Evolutionary conservation across 1,140 invertebrate species (phyloP).

Genomic region (Cyclargus thomasi): DNA sequence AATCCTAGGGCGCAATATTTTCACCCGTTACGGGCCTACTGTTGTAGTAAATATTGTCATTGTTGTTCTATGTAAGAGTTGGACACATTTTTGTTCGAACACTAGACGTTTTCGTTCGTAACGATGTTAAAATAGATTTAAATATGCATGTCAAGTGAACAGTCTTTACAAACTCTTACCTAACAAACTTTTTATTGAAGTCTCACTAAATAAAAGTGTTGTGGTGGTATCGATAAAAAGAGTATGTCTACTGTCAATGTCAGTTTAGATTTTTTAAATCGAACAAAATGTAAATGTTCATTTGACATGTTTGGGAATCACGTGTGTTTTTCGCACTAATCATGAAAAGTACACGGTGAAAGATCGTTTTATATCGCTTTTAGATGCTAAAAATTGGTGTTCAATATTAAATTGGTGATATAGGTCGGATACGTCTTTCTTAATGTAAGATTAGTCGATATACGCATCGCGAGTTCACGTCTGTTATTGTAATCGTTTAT

Average conservation of each 20-base stretch:
- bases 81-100: background rate
- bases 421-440: constrained; percentile 50
- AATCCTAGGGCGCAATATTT: background rate
- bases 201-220: background rate
- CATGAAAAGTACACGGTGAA: constrained; percentile 31
- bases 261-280: background rate
- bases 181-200: background rate
- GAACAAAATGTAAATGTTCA: background rate
- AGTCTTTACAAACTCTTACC: background rate
- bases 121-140: background rate
- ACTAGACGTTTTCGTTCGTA: background rate
- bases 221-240: background rate
- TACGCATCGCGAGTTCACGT: constrained; percentile 58
- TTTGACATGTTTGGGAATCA: constrained; percentile 21
- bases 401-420: constrained; percentile 41
- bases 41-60: constrained; percentile 8
- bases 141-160: background rate
- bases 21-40: background rate
- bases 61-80: constrained; percentile 8
- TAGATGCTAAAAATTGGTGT: constrained; percentile 38
- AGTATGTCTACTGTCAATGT: background rate
- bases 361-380: constrained; percentile 29
- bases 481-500: constrained; percentile 59
- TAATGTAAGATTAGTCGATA: constrained; percentile 44
- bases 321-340: constrained; percentile 31